A percentile compares a stretch with the other conserved stretches of the same genome.
Conservation (phyloP, 2,113 vertebrate species). For the Thymallus thymallus region DNA sequence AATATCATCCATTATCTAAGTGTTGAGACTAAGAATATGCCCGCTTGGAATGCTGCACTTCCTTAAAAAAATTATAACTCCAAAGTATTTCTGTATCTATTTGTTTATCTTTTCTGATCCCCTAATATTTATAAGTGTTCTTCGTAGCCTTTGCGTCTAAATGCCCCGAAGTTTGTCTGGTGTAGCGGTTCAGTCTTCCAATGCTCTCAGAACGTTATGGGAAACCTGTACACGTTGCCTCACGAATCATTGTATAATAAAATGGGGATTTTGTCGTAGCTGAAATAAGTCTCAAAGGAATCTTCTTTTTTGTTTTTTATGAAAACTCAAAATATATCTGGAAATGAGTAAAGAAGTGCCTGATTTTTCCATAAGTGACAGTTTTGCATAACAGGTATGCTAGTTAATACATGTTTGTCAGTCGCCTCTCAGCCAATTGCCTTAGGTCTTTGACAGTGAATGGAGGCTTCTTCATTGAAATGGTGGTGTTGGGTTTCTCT, state of each 20-base stretch:
- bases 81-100: constrained; percentile 48
- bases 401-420: background rate
- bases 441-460: constrained; percentile 9
- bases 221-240: constrained; percentile 20
- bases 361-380: too few species aligned
- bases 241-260: constrained; percentile 12
- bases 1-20: constrained; percentile 19
- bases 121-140: constrained; percentile 53
- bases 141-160: background rate
- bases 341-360: too few species aligned
- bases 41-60: constrained; percentile 27
- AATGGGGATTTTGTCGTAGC: constrained; percentile 34
- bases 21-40: constrained; percentile 43
- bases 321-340: background rate
- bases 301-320: background rate
- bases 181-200: constrained; percentile 1
- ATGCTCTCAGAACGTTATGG: constrained; percentile 48
- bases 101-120: constrained; percentile 17
- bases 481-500: constrained; percentile 21
- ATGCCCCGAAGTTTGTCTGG: background rate
- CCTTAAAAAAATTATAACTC: background rate
- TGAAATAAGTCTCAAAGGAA: constrained; percentile 26
- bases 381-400: background rate
- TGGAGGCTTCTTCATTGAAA: constrained; percentile 8
- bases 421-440: background rate